Evolutionary conservation across 2,113 vertebrate genomes (phyloP).

Genomic region (Megaleporinus macrocephalus): DNA sequence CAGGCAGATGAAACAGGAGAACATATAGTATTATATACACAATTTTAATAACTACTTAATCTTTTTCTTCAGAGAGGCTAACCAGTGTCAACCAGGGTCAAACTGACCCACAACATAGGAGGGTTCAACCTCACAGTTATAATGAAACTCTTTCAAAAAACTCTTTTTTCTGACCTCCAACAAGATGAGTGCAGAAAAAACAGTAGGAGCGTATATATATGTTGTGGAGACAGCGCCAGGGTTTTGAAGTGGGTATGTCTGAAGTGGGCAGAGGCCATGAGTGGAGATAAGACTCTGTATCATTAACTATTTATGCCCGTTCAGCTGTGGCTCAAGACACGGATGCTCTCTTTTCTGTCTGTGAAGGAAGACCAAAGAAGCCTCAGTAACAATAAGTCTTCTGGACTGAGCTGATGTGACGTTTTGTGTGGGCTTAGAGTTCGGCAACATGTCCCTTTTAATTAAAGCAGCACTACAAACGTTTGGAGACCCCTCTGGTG

Average conservation of each 20-base stretch:
- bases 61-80: too few species aligned
- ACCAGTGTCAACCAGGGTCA: too few species aligned
- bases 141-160: too few species aligned
- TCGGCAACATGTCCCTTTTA: background rate
- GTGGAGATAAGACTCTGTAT: slow-evolving; percentile 28
- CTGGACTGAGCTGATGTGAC: background rate
- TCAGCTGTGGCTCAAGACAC: background rate
- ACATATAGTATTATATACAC: too few species aligned
- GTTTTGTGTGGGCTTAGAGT: background rate
- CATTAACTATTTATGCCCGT: slow-evolving; percentile 43
- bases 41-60: too few species aligned
- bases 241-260: slow-evolving; percentile 26
- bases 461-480: background rate
- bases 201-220: background rate
- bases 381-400: slow-evolving; percentile 1
- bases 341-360: slow-evolving; percentile 2
- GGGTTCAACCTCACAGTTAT: too few species aligned
- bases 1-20: too few species aligned
- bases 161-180: too few species aligned
- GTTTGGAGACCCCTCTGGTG: background rate
- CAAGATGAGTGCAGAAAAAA: slow-evolving; percentile 11
- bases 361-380: slow-evolving; percentile 9
- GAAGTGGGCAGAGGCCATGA: slow-evolving; percentile 1
- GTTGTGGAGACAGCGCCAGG: background rate
- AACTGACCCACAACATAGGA: too few species aligned